These are phyloP conservation scores for Yasuhikotakia modesta DNA, from an alignment of 2,797 vertebrate genomes.

Conservation along the genomic window DNA sequence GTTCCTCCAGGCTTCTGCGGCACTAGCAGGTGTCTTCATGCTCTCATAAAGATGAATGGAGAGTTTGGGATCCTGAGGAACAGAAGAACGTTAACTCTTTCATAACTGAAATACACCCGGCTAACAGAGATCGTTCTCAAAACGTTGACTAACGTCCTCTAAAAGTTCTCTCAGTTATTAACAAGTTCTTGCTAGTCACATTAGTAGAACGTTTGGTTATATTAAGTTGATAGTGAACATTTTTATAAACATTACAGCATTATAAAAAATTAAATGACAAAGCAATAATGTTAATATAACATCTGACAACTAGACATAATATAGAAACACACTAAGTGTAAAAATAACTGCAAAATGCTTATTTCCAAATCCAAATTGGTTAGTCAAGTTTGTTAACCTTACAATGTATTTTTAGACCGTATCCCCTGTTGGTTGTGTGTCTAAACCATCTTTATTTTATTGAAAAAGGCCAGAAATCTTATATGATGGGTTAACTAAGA, in stretches of 20 bases:
- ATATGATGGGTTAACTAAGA: background rate
- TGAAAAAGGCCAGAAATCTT: background rate
- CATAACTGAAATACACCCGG: background rate
- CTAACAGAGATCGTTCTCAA: no score
- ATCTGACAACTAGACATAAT: no score
- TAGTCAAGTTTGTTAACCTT: background rate
- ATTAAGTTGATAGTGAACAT: no score
- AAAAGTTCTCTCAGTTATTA: no score
- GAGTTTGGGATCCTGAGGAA: constrained; percentile 79
- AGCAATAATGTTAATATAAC: no score
- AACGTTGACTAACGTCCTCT: no score
- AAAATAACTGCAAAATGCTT: background rate
- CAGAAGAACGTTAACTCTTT: constrained; percentile 39
- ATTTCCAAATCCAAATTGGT: background rate
- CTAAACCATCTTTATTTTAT: background rate
- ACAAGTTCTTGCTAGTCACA: no score
- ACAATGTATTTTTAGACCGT: no score
- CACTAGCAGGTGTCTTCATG: constrained; percentile 85
- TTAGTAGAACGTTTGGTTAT: no score
- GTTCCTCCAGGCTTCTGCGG: constrained; percentile 83
- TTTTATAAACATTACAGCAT: no score
- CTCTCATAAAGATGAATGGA: constrained; percentile 89
- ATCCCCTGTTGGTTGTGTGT: no score
- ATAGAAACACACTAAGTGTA: background rate
- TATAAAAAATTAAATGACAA: no score